Conservation (phyloP, 2,113 vertebrate genomes). For the Eretmochelys imbricata region DNA sequence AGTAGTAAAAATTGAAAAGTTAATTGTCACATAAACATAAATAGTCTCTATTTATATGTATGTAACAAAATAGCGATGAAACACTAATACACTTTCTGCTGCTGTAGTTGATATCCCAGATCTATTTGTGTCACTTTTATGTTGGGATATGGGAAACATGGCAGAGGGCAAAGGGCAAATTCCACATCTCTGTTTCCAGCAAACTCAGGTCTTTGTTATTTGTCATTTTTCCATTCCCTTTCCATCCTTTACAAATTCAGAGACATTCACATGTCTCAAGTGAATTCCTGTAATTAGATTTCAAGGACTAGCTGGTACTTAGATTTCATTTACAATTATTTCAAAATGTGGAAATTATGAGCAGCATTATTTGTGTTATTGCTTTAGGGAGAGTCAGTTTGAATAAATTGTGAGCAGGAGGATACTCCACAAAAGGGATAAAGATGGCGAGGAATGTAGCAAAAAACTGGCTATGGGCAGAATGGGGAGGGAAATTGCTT, state of each 20-base stretch:
- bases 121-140: background rate
- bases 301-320: constrained; percentile 4
- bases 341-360: constrained; percentile 5
- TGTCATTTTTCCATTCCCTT: background rate
- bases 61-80: background rate
- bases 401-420: background rate
- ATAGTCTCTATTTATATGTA: background rate
- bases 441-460: fast-evolving
- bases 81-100: background rate
- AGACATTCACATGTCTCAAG: constrained; percentile 1
- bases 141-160: background rate
- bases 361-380: background rate
- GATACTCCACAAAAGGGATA: background rate
- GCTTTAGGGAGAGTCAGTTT: background rate
- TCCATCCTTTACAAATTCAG: background rate
- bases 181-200: background rate
- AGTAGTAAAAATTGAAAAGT: background rate
- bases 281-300: constrained; percentile 23
- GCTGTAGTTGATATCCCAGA: background rate
- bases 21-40: background rate
- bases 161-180: background rate
- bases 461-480: background rate
- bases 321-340: constrained; percentile 24
- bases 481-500: background rate
- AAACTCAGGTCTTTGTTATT: background rate